A percentile compares a stretch with the other conserved stretches of the same genome.
phyloP scores from a whole-genome alignment of 2,888 invertebrate species.

The Graphium colonna region DNA sequence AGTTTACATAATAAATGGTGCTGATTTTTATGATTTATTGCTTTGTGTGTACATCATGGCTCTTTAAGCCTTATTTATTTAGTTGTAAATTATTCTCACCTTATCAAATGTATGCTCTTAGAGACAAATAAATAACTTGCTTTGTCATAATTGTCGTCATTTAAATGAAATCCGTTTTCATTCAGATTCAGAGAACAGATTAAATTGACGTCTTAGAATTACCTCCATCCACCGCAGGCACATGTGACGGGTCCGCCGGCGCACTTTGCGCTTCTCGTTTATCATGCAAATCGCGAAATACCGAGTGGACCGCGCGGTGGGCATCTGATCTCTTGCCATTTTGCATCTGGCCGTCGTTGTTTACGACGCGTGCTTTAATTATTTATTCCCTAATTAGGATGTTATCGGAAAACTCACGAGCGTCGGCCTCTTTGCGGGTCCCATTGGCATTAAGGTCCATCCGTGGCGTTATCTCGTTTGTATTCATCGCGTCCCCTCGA shows the following conservation, averaged over 20 bases:
- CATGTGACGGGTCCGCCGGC: neutral
- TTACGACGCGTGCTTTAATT: slow-evolving; percentile 19
- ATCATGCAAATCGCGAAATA: slow-evolving; percentile 13
- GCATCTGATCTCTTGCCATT: slow-evolving; percentile 14
- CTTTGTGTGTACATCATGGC: too few relatives aligned
- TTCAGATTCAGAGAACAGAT: neutral
- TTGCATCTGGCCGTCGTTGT: slow-evolving; percentile 14
- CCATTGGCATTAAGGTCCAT: neutral
- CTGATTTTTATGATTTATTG: too few relatives aligned
- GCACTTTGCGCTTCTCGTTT: slow-evolving; percentile 6
- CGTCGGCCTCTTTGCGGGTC: slow-evolving; percentile 8
- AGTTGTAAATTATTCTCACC: neutral
- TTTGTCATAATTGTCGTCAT: neutral
- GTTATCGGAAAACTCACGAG: slow-evolving; percentile 15
- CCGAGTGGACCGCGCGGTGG: slow-evolving; percentile 2
- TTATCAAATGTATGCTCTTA: neutral
- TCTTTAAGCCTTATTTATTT: neutral
- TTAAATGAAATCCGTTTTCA: neutral
- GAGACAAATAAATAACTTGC: neutral
- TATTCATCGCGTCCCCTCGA: slow-evolving; percentile 1
- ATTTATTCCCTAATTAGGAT: slow-evolving; percentile 19
- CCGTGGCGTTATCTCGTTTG: slow-evolving; percentile 7
- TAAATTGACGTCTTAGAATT: neutral
- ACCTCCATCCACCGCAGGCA: neutral
- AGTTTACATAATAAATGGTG: too few relatives aligned